Conservation (phyloP, 2,888 invertebrate species). For the Poecilus cupreus region DNA sequence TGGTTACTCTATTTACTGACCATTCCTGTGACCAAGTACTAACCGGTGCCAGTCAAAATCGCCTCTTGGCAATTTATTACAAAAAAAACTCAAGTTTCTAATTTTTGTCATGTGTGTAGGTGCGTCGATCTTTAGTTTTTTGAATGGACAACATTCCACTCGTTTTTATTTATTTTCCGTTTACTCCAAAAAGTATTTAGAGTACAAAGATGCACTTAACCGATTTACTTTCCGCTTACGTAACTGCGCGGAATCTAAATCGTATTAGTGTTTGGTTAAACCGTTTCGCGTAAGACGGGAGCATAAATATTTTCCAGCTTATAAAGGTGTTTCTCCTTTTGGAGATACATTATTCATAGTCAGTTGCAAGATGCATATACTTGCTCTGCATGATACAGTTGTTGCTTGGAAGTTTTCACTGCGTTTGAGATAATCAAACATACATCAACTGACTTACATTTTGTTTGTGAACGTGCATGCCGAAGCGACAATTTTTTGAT, state of each 20-base stretch:
- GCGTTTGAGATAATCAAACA: constrained; percentile 18
- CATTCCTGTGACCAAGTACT: too few relatives aligned
- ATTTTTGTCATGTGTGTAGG: not conserved
- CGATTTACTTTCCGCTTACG: constrained; percentile 15
- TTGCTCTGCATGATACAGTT: constrained; percentile 15
- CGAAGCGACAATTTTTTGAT: constrained; percentile 9
- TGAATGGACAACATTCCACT: constrained; percentile 14
- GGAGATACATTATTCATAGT: constrained; percentile 51
- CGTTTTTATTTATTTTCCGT: constrained; percentile 16
- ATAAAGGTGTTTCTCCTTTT: constrained; percentile 50
- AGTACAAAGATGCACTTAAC: constrained; percentile 22
- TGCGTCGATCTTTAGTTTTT: not conserved
- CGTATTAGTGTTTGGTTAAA: constrained; percentile 8
- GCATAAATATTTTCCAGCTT: constrained; percentile 49
- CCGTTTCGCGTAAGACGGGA: constrained; percentile 8
- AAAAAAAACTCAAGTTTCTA: not conserved
- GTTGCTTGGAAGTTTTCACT: constrained; percentile 1
- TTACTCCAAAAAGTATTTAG: not conserved
- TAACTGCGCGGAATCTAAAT: constrained; percentile 23
- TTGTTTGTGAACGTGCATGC: not conserved
- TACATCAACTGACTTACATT: constrained; percentile 11
- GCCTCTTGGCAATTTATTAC: too few relatives aligned
- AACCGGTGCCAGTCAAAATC: too few relatives aligned
- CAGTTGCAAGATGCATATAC: constrained; percentile 53
- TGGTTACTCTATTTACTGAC: too few relatives aligned